Conservation (phyloP, 2,797 vertebrate species). For the Steatocranus sp. region DNA sequence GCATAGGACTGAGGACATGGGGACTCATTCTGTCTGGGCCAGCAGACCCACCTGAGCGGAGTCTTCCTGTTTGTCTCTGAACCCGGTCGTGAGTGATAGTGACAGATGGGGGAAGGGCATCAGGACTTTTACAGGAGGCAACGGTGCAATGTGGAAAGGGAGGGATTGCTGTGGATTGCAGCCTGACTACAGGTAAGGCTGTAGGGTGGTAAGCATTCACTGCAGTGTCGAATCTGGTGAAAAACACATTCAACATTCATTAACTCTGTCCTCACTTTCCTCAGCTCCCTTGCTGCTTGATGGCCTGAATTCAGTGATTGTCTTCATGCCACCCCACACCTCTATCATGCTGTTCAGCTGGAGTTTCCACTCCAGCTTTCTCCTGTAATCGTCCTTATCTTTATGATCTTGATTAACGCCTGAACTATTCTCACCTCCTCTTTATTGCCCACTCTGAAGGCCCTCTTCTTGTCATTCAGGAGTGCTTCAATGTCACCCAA, state of each 20-base stretch:
- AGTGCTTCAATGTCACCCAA: neutral
- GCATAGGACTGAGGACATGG: neutral
- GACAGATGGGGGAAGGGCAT: neutral
- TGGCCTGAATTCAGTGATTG: neutral
- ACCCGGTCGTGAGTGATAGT: neutral
- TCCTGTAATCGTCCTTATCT: too few relatives aligned
- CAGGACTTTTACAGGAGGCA: neutral
- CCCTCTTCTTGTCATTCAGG: too few relatives aligned
- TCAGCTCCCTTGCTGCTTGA: neutral
- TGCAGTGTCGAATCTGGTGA: neutral
- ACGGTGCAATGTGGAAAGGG: neutral
- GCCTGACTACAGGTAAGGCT: neutral
- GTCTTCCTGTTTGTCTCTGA: neutral
- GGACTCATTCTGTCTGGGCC: neutral
- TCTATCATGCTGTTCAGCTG: neutral
- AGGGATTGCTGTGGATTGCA: neutral
- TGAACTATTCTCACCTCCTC: too few relatives aligned
- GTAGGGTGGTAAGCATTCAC: neutral
- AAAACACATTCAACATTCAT: neutral
- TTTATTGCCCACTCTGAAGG: too few relatives aligned
- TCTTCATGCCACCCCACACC: neutral
- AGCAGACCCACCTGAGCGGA: neutral
- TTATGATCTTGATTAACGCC: too few relatives aligned
- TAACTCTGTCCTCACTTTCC: neutral
- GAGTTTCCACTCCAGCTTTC: too few relatives aligned